Base-by-base conservation (phyloP, 2,797 vertebrate genomes). In the Notolabrus celidotus region DNA sequence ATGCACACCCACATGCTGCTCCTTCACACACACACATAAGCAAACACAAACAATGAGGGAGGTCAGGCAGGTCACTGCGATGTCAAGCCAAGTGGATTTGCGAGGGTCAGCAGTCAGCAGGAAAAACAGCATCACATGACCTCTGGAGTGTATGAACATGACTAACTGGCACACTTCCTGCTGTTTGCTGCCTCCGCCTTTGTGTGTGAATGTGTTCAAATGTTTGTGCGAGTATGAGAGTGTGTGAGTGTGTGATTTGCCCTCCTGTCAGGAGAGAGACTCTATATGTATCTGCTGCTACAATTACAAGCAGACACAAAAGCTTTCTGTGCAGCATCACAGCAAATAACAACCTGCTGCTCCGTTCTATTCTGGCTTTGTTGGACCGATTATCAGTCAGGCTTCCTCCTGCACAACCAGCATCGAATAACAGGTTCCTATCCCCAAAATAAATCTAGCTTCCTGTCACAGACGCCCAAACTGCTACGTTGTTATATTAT, bases 101-200 rank as follows among this genome's bases (percentile, higher is more conserved):
- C 50, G 1, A 83, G 66, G 70, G 82, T 92, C 92, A 93, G 89
- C 89, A 90, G 56, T 83, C 71, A 64, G 79, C 80, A 76, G 80
- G 73, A 88, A 86, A 87, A 91, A 84, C 74, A 85, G 29, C 71
- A 82, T 86, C 90, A 90, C 85, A 85, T 92, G 90, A 92, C 77
- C 54, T 73, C 54, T 54, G 77, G 41, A 83, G 83, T 74, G 72
- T 56, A 74, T 54, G 45, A 83, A 75, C 70, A 80, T 88, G 82
- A 86, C 83, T 86, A 83, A 92, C 53, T 12, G 69, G 56, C 79
- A 68, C 72, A 89, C 88, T 92, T 93, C 92, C 92, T 92, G 79
- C 71, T 54, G 67, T 80, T 58, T 55, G 59, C 36, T 29, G 74
- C 53, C 71, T 36, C 22, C 19, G 23, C 27, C 34, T 70, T 36